phyloP scores from a whole-genome alignment of 2,797 vertebrate species.

The Artibeus jamaicensis region DNA sequence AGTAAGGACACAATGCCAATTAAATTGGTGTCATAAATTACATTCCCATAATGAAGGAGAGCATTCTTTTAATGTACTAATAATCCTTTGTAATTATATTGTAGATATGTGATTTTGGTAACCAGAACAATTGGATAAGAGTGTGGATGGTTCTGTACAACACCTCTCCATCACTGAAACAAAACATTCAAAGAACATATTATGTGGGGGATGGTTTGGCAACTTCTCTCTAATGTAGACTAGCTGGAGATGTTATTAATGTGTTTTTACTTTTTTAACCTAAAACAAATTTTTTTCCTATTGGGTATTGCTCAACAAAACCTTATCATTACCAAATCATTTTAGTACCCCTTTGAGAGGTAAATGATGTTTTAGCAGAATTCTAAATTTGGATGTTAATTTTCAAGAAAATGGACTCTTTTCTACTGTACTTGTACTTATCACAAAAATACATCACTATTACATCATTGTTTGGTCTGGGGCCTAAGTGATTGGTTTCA shows the following conservation, averaged over 20 bases:
- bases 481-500: slow-evolving; percentile 70
- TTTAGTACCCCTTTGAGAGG: background rate
- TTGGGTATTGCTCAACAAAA: background rate
- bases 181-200: background rate
- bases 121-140: slow-evolving; percentile 1
- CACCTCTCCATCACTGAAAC: background rate
- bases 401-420: slow-evolving; percentile 63
- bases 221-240: background rate
- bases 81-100: background rate
- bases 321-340: background rate
- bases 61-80: slow-evolving; percentile 10
- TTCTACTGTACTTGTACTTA: slow-evolving; percentile 48
- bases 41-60: background rate
- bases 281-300: background rate
- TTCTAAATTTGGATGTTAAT: slow-evolving; percentile 46
- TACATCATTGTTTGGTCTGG: slow-evolving; percentile 56
- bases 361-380: slow-evolving; percentile 21
- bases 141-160: background rate
- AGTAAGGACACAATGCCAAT: slow-evolving; percentile 54
- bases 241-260: background rate
- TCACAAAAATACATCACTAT: slow-evolving; percentile 29
- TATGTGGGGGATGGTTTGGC: background rate
- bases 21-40: slow-evolving; percentile 62
- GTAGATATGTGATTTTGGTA: slow-evolving; percentile 33
- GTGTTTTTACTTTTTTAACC: slow-evolving; percentile 34